These are phyloP conservation scores for Megaptera novaeangliae DNA, from an alignment of 2,113 vertebrate species.

Conservation along the genomic window DNA sequence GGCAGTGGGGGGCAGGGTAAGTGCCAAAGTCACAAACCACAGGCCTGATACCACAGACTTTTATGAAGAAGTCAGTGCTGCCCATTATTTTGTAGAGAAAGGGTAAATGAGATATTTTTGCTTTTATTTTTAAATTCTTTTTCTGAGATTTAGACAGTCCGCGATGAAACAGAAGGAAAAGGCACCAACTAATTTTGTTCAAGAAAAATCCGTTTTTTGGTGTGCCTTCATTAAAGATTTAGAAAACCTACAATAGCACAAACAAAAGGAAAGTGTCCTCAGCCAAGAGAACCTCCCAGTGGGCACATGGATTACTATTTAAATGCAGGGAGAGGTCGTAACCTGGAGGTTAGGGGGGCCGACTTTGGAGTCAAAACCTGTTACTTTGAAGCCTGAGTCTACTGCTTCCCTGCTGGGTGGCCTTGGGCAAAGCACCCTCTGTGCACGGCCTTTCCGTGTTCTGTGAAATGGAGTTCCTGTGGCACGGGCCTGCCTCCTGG, in stretches of 20 bases:
- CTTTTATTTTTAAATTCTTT: not conserved
- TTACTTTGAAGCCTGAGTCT: not conserved
- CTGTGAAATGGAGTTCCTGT: not conserved
- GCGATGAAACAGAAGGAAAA: not conserved
- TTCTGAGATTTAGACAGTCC: not conserved
- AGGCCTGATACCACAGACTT: not conserved
- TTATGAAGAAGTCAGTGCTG: not conserved
- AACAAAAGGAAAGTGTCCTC: not conserved
- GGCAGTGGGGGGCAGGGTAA: not conserved
- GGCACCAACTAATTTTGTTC: not conserved
- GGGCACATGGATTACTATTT: not conserved
- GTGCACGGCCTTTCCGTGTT: not conserved
- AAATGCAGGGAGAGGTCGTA: not conserved
- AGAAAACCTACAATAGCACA: not conserved
- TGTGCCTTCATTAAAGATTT: not conserved
- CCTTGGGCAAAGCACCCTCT: not conserved
- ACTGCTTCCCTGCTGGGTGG: not conserved
- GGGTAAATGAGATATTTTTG: not conserved
- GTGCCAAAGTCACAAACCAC: not conserved
- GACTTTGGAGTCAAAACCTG: not conserved
- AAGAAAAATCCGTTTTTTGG: not conserved
- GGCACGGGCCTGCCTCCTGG: not conserved
- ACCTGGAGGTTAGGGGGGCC: rapidly evolving
- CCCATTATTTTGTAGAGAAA: not conserved
- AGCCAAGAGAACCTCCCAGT: not conserved